A percentile compares a stretch with the other conserved stretches of the same genome.
These are phyloP conservation scores for Osmoderma eremita DNA, from an alignment of 2,888 invertebrate genomes.

Conservation along the genomic window DNA sequence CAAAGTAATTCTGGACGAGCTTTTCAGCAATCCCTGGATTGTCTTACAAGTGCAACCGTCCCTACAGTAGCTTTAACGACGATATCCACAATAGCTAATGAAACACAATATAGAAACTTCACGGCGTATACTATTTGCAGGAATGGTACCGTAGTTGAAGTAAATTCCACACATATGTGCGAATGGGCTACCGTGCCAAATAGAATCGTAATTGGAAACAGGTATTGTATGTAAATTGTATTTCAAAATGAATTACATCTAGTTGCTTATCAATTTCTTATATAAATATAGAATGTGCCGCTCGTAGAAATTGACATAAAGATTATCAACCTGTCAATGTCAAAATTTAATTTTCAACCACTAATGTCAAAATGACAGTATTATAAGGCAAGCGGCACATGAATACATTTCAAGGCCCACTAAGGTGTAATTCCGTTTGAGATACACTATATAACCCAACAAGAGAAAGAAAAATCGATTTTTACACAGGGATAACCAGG, in stretches of 20 bases:
- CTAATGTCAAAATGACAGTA: too few species aligned
- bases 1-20: conserved; percentile 49
- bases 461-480: neutral
- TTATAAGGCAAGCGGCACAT: too few species aligned
- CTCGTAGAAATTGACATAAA: too few species aligned
- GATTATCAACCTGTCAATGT: too few species aligned
- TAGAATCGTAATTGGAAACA: conserved; percentile 67
- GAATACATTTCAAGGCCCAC: too few species aligned
- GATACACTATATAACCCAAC: neutral
- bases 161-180: conserved; percentile 63
- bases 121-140: conserved; percentile 52
- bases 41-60: conserved; percentile 62
- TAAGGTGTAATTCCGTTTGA: too few species aligned
- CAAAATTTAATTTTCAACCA: too few species aligned
- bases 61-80: conserved; percentile 70
- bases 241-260: too few species aligned
- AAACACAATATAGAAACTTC: neutral
- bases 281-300: too few species aligned
- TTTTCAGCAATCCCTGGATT: conserved; percentile 65
- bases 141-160: conserved; percentile 53
- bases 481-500: conserved; percentile 1
- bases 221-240: conserved; percentile 62
- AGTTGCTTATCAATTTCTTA: too few species aligned
- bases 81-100: conserved; percentile 56
- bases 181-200: conserved; percentile 73